Conservation (phyloP, 2,113 vertebrate species). For the Phodopus roborovskii region DNA sequence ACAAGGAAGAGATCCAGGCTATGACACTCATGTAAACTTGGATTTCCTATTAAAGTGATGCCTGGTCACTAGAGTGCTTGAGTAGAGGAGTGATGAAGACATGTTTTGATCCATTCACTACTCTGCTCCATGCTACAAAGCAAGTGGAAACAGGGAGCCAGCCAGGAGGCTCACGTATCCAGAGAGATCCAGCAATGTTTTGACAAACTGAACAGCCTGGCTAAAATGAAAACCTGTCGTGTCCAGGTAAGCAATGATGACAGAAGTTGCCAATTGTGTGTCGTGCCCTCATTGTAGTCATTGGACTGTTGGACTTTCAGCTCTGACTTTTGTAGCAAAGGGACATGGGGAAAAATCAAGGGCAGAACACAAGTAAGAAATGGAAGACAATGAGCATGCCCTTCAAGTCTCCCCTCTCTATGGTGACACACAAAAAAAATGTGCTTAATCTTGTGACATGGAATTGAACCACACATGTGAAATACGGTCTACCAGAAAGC, state of each 20-base stretch:
- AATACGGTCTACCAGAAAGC: background rate
- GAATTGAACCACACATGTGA: background rate
- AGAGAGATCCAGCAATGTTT: background rate
- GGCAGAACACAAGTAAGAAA: background rate
- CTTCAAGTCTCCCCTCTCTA: background rate
- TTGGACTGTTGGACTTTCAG: too few relatives aligned
- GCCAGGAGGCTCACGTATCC: background rate
- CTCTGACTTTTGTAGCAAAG: background rate
- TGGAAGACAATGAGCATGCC: background rate
- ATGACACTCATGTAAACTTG: background rate
- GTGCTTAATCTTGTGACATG: background rate
- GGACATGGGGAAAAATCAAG: background rate
- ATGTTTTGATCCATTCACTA: background rate
- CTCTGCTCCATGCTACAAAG: background rate
- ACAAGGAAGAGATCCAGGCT: background rate
- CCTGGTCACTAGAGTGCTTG: background rate
- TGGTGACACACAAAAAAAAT: background rate
- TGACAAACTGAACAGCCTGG: background rate
- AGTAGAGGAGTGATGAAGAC: background rate
- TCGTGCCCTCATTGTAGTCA: too few relatives aligned
- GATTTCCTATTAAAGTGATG: background rate
- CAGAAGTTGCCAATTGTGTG: background rate
- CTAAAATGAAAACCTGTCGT: background rate
- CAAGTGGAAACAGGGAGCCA: background rate
- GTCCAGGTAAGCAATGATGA: background rate